Evolutionary conservation across 2,888 invertebrate species (phyloP).

Genomic region (Thereva nobilitata): DNA sequence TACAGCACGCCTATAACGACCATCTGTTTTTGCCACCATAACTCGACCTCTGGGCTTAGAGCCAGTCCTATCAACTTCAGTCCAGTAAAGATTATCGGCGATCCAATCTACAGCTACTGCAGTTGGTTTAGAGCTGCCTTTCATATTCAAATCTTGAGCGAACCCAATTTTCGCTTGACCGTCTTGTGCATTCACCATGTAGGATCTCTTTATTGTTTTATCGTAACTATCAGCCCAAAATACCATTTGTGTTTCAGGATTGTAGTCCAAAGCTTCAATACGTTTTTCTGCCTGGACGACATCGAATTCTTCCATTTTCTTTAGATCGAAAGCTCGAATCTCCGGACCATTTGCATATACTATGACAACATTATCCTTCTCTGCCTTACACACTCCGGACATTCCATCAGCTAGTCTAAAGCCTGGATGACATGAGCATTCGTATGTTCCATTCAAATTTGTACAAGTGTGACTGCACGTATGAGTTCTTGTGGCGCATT

Average conservation of each 20-base stretch:
- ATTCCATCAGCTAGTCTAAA: constrained; percentile 75
- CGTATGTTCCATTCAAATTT: constrained; percentile 88
- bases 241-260: constrained; percentile 79
- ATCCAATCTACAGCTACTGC: constrained; percentile 93
- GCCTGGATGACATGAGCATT: constrained; percentile 84
- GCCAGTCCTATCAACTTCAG: constrained; percentile 78
- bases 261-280: constrained; percentile 89
- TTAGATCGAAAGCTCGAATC: constrained; percentile 73
- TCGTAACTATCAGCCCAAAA: constrained; percentile 96
- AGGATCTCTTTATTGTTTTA: constrained; percentile 87
- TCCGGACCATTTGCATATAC: constrained; percentile 85
- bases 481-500: constrained; percentile 80
- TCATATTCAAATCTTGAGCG: constrained; percentile 85
- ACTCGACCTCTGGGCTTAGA: constrained; percentile 77
- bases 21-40: constrained; percentile 87
- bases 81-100: constrained; percentile 92
- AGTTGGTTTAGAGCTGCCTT: constrained; percentile 81
- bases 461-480: constrained; percentile 92
- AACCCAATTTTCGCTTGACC: constrained; percentile 80
- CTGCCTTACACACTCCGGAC: constrained; percentile 81
- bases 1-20: constrained; percentile 81
- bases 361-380: constrained; percentile 68
- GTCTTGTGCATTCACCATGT: constrained; percentile 77
- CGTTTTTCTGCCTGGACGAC: constrained; percentile 84
- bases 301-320: constrained; percentile 71